These are phyloP conservation scores for Neodiprion fabricii DNA, from an alignment of 1,140 invertebrate species.

Conservation along the genomic window DNA sequence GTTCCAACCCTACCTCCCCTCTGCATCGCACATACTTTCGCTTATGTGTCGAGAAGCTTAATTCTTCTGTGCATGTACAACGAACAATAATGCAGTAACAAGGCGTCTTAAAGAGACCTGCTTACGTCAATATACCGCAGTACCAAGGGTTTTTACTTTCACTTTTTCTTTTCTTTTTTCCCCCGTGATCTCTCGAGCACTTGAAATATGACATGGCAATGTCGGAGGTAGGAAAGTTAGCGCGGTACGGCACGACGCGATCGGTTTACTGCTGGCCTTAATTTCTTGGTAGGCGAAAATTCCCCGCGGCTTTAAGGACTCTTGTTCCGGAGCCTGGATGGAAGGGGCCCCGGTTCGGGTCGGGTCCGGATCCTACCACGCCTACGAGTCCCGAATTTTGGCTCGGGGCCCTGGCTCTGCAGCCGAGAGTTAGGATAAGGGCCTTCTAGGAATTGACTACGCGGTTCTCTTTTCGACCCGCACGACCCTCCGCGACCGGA, in stretches of 20 bases:
- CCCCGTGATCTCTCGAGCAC: no score
- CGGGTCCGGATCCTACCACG: background rate
- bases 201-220: no score
- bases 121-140: no score
- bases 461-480: background rate
- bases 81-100: no score
- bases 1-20: background rate
- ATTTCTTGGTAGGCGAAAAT: background rate
- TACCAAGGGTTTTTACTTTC: no score
- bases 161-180: no score
- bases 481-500: background rate
- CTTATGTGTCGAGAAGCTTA: no score
- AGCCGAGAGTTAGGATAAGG: slow-evolving; percentile 2
- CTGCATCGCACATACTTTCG: background rate
- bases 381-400: background rate
- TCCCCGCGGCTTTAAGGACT: slow-evolving; percentile 1
- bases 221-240: no score
- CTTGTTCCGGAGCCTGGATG: background rate
- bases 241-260: no score
- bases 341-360: background rate
- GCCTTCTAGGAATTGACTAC: slow-evolving; percentile 1
- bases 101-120: no score
- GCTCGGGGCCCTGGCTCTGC: background rate
- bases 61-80: no score
- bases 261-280: background rate